phyloP scores from a whole-genome alignment of 2,797 vertebrate species.

The Chromis chromis region DNA sequence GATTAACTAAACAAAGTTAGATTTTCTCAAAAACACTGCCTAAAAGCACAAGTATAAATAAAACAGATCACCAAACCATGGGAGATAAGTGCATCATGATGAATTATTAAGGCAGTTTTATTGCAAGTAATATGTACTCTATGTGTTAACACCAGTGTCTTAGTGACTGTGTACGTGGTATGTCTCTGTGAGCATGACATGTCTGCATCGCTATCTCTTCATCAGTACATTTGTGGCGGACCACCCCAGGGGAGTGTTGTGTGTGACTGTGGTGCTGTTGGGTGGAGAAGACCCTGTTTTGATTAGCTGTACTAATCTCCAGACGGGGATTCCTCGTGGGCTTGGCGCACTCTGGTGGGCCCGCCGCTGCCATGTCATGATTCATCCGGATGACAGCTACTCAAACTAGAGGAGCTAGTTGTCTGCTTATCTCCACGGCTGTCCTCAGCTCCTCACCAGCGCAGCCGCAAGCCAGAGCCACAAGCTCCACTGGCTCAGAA shows the following conservation, averaged over 20 bases:
- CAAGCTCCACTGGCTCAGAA: constrained; percentile 65
- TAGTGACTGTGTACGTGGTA: constrained; percentile 38
- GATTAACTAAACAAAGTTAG: constrained; percentile 42
- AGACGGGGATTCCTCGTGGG: constrained; percentile 68
- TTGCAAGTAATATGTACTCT: constrained; percentile 50
- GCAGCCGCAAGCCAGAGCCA: constrained; percentile 61
- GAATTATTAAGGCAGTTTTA: constrained; percentile 68
- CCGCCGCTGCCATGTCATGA: constrained; percentile 70
- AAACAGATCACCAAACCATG: constrained; percentile 36
- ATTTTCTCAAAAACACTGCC: constrained; percentile 38
- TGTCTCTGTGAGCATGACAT: constrained; percentile 45
- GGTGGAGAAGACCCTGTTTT: constrained; percentile 73
- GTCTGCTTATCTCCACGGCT: constrained; percentile 71
- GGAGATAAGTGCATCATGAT: constrained; percentile 52
- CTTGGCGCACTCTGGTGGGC: constrained; percentile 71
- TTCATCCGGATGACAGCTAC: constrained; percentile 68
- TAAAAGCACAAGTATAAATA: constrained; percentile 48
- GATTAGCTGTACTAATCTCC: constrained; percentile 74
- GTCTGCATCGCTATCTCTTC: constrained; percentile 54
- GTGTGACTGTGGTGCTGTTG: constrained; percentile 59
- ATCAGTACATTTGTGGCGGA: constrained; percentile 54
- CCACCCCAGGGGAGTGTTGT: constrained; percentile 55
- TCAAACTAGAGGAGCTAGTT: constrained; percentile 43
- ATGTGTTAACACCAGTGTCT: constrained; percentile 45
- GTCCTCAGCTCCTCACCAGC: constrained; percentile 61